These are phyloP conservation scores for Rhinophrynus dorsalis DNA, from an alignment of 2,797 vertebrate species.

Conservation along the genomic window DNA sequence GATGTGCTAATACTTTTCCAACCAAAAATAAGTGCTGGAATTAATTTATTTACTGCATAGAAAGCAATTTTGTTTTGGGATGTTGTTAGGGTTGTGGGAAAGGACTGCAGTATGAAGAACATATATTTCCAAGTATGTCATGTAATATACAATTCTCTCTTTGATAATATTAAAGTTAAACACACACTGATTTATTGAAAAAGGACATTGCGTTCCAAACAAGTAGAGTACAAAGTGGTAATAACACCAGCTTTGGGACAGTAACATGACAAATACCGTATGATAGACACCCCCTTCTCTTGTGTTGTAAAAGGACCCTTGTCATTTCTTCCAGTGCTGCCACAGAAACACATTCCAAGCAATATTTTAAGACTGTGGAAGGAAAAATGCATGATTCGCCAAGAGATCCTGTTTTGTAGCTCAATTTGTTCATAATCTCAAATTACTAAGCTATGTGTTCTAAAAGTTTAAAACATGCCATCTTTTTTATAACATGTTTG, in stretches of 20 bases:
- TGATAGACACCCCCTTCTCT: slow-evolving; percentile 7
- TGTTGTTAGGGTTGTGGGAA: slow-evolving; percentile 54
- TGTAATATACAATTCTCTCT: slow-evolving; percentile 44
- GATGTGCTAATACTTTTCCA: no score
- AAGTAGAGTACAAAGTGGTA: slow-evolving; percentile 40
- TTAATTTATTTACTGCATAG: no score
- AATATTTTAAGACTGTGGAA: slow-evolving; percentile 21
- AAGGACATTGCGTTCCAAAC: slow-evolving; percentile 46
- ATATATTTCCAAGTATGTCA: slow-evolving; percentile 43
- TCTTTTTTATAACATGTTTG: no score
- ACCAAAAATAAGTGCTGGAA: no score
- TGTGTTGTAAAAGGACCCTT: slow-evolving; percentile 31
- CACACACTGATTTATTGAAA: slow-evolving; percentile 15
- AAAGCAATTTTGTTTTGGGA: slow-evolving; percentile 47
- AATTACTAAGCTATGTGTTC: slow-evolving; percentile 28
- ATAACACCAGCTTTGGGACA: slow-evolving; percentile 41
- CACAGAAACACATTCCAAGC: slow-evolving; percentile 41
- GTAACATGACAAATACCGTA: slow-evolving; percentile 25
- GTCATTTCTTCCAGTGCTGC: slow-evolving; percentile 37
- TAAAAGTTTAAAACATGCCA: no score
- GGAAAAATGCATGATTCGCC: slow-evolving; percentile 36
- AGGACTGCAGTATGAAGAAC: slow-evolving; percentile 47
- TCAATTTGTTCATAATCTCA: slow-evolving; percentile 21
- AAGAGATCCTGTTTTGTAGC: background rate
- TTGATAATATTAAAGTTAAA: slow-evolving; percentile 42